phyloP scores from a whole-genome alignment of 2,797 vertebrate species.

The Oceanodroma leucorhoa region DNA sequence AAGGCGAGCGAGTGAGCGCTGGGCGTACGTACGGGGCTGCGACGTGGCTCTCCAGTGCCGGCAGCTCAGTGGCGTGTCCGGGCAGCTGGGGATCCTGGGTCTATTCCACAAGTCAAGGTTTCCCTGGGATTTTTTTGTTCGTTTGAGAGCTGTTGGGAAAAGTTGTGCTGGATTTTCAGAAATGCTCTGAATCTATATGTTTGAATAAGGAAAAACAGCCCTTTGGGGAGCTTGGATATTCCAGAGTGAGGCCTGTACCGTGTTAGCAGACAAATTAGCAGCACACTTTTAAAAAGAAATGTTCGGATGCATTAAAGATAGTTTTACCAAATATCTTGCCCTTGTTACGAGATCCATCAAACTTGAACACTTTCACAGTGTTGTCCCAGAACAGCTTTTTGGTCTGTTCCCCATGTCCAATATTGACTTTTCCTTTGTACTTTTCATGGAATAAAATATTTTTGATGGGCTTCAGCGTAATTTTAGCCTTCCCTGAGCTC shows the following conservation, averaged over 20 bases:
- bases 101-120: fast-evolving
- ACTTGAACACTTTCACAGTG: background rate
- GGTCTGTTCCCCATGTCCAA: background rate
- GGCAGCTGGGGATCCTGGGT: background rate
- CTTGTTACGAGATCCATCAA: background rate
- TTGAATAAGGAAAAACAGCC: background rate
- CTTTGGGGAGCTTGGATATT: background rate
- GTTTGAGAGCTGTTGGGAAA: background rate
- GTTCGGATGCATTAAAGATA: background rate
- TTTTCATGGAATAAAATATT: background rate
- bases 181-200: background rate
- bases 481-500: background rate
- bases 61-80: fast-evolving
- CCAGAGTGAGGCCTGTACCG: background rate
- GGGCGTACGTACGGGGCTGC: fast-evolving
- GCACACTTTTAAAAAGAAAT: background rate
- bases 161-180: background rate
- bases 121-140: background rate
- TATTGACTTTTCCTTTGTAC: background rate
- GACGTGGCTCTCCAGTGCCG: fast-evolving
- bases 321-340: background rate
- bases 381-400: background rate
- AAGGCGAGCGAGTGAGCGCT: background rate
- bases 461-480: background rate
- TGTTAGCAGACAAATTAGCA: background rate